These are phyloP conservation scores for Saccostrea cuccullata DNA, from an alignment of 1,140 invertebrate species.

Conservation along the genomic window DNA sequence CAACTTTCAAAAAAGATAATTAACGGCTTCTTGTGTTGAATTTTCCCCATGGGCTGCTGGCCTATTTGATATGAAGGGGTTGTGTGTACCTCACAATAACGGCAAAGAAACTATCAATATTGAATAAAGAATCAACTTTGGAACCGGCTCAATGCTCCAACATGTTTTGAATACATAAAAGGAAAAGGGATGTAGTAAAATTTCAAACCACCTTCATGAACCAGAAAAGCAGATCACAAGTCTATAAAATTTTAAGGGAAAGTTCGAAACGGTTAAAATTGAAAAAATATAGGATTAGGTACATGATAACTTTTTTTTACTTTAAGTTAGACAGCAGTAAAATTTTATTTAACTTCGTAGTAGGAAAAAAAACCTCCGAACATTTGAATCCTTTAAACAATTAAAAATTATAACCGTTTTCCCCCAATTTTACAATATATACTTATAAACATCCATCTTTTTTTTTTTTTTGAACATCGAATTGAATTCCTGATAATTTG, in stretches of 20 bases:
- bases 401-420: no score
- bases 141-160: neutral
- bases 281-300: no score
- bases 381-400: neutral
- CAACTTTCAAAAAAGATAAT: neutral
- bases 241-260: no score
- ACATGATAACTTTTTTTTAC: no score
- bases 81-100: neutral
- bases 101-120: neutral
- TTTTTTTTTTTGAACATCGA: neutral
- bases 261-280: no score
- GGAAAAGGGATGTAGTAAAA: neutral
- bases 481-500: neutral
- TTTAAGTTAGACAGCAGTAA: no score
- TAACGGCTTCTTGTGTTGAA: neutral
- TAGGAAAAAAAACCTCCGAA: neutral
- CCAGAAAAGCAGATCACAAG: no score
- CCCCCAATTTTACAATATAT: neutral
- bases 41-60: neutral
- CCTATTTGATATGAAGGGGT: neutral
- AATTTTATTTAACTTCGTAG: neutral
- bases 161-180: neutral
- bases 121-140: neutral
- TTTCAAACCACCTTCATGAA: no score
- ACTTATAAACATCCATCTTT: neutral